Base-by-base conservation (phyloP, 2,113 vertebrate species). In the Thomomys bottae region DNA sequence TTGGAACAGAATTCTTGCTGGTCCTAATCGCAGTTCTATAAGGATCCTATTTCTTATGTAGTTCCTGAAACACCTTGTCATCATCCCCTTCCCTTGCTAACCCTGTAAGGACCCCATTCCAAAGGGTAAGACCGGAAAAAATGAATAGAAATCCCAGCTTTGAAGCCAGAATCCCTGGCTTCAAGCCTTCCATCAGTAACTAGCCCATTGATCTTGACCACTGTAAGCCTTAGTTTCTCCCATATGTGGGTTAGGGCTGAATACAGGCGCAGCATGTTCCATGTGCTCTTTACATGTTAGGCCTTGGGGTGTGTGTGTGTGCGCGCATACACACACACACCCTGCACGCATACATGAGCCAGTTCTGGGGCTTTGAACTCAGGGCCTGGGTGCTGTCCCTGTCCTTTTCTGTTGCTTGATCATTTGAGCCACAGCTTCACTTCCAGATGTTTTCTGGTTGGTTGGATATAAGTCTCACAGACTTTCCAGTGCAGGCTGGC, bases 81-180 rank as follows among this genome's bases (percentile, higher is more conserved):
- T 30, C 26, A 20, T 23, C 32, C 32, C 70, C 14, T 14, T 54
- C 49, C 32, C 11, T 12, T 57, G 12, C 64, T 36, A 68, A 21
- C 42, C 45, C 59, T 75, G 17, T 45, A 61, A 42, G 57, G 81
- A 75, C 17, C 32, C 66, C 57, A 68, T 36, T 45, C 59, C 38
- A 26, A 18, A 64, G 38, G 21, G 28, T 32, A 89, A 85, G 64
- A 30, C 38, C 36, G 42, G 14, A 54, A 10, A 54, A 45, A 45
- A 12, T 30, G 21, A n/a, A 8, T 72, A 40, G 36, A 2, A 92
- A 15, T n/a, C 64, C 45, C 70, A 88, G 3, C 59, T 86, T 71
- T 63, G 77, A 54, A 94, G 12, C 54, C 72, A 92, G 80, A 63
- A 18, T 38, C 40, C 17, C 59, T 49, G 88, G n/a, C 68, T 66